phyloP scores from a whole-genome alignment of 1,140 invertebrate genomes.

The Orius insidiosus region DNA sequence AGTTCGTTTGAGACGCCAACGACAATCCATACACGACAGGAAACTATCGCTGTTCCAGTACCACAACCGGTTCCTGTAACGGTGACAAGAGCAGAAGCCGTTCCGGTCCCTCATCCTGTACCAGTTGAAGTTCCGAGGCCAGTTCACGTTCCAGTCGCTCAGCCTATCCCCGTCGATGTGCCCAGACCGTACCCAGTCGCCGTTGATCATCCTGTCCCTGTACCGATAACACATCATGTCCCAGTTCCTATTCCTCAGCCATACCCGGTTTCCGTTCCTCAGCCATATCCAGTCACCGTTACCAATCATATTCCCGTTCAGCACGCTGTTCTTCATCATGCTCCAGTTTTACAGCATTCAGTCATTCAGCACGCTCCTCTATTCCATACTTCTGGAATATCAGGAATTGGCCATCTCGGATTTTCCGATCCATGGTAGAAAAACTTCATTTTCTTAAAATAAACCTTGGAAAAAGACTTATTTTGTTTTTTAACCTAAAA shows the following conservation, averaged over 20 bases:
- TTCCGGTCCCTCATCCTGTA: conserved; percentile 13
- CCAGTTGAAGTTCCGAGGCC: conserved; percentile 17
- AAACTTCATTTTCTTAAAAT: no score
- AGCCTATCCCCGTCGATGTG: conserved; percentile 16
- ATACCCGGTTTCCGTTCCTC: conserved; percentile 50
- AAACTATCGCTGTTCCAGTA: conserved; percentile 13
- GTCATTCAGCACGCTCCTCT: no score
- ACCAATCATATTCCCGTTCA: neutral
- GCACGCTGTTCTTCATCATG: neutral
- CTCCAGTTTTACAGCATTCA: no score
- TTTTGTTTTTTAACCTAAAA: no score
- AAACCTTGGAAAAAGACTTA: no score
- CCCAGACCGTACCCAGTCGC: neutral
- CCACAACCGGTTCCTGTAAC: conserved; percentile 17
- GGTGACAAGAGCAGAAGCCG: conserved; percentile 16
- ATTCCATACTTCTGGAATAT: no score
- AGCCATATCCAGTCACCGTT: neutral
- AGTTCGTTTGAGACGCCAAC: neutral
- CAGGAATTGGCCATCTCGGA: no score
- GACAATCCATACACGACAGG: conserved; percentile 1
- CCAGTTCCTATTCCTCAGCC: conserved; percentile 14
- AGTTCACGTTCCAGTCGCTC: conserved; percentile 16
- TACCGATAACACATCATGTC: neutral
- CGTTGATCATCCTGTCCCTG: conserved; percentile 5
- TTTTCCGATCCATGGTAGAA: no score